Evolutionary conservation across 2,888 invertebrate genomes (phyloP).

Genomic region (Pheosia gnoma): DNA sequence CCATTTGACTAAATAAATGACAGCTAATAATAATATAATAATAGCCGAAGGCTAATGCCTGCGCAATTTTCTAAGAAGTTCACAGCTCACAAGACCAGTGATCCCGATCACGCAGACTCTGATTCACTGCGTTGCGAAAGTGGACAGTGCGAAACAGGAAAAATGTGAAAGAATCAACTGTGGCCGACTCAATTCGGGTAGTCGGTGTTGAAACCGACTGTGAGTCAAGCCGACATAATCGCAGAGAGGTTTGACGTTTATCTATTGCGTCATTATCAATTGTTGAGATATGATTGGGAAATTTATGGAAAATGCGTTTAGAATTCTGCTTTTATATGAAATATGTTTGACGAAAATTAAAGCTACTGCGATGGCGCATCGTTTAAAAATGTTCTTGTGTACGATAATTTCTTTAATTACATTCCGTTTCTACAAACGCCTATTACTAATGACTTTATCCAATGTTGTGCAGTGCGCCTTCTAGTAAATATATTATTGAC

Average conservation of each 20-base stretch:
- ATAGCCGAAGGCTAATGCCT: not conserved
- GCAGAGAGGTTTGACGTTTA: constrained; percentile 6
- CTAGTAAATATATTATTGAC: too few relatives aligned
- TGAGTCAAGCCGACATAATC: constrained; percentile 46
- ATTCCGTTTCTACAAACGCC: too few relatives aligned
- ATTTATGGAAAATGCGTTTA: too few relatives aligned
- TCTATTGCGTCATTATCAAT: not conserved
- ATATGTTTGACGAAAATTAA: too few relatives aligned
- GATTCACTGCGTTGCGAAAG: constrained; percentile 72
- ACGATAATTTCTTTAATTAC: too few relatives aligned
- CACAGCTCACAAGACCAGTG: constrained; percentile 18
- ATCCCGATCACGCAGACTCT: constrained; percentile 37
- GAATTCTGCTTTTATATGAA: too few relatives aligned
- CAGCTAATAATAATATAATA: not conserved
- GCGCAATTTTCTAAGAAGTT: constrained; percentile 33
- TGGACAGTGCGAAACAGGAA: constrained; percentile 58
- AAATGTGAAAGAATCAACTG: constrained; percentile 41
- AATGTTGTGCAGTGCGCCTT: too few relatives aligned
- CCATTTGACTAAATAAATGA: not conserved
- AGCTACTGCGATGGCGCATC: too few relatives aligned
- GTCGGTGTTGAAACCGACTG: constrained; percentile 47
- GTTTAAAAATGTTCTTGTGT: too few relatives aligned
- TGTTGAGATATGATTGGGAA: too few relatives aligned
- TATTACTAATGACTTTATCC: too few relatives aligned
- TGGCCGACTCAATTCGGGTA: constrained; percentile 43